These are phyloP conservation scores for Lontra canadensis DNA, from an alignment of 2,113 vertebrate genomes.

Conservation along the genomic window DNA sequence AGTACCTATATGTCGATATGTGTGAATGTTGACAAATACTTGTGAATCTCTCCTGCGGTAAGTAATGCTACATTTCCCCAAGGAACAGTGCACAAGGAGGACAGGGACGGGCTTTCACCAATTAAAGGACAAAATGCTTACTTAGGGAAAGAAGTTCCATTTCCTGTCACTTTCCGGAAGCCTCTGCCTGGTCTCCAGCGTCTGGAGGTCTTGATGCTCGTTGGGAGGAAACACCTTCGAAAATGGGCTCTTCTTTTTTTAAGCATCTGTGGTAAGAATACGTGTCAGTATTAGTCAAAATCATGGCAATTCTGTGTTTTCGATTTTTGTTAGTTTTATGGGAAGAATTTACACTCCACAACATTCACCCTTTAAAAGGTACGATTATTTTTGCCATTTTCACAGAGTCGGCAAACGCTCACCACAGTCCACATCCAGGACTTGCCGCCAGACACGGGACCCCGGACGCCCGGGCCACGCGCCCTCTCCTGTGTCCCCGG, in stretches of 20 bases:
- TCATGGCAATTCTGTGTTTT: neutral
- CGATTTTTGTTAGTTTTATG: neutral
- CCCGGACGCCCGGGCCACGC: neutral
- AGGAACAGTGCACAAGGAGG: accelerated
- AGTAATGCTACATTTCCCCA: neutral
- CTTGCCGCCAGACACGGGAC: too few species aligned
- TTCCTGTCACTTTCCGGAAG: neutral
- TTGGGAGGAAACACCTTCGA: neutral
- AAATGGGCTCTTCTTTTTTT: neutral
- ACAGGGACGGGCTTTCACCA: accelerated
- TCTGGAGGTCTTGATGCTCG: too few species aligned
- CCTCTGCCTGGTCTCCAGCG: neutral
- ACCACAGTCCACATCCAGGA: too few species aligned
- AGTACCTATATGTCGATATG: too few species aligned
- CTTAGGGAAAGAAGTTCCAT: neutral
- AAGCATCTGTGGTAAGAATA: neutral
- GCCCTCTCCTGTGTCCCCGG: neutral
- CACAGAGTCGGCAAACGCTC: too few species aligned
- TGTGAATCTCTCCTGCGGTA: neutral
- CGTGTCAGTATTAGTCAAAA: neutral
- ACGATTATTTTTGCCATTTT: neutral
- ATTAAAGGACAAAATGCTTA: neutral
- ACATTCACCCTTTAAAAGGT: too few species aligned
- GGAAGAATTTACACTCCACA: too few species aligned
- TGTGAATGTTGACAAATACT: too few species aligned